A percentile compares a stretch with the other conserved stretches of the same genome.
Conservation (phyloP, 2,888 invertebrate species). For the Fragum whitleyi region DNA sequence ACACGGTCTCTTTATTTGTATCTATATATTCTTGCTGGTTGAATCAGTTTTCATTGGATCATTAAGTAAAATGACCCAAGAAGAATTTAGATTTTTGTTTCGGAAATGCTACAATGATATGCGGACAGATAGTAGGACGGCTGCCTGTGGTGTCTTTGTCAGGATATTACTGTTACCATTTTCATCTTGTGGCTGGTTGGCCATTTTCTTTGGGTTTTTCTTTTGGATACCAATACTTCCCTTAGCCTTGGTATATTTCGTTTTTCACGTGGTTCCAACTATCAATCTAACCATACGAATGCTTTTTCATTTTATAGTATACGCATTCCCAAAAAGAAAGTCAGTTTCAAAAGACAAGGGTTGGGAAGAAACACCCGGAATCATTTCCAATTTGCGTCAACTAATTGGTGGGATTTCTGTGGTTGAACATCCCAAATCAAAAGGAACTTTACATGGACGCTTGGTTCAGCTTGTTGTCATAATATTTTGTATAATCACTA, state of each 20-base stretch:
- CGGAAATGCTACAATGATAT: constrained; percentile 74
- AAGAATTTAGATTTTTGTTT: constrained; percentile 69
- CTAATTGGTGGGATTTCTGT: background rate
- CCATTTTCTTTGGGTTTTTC: constrained; percentile 72
- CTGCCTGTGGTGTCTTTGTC: constrained; percentile 67
- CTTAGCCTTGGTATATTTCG: constrained; percentile 66
- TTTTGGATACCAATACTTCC: constrained; percentile 75
- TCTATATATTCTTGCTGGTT: constrained; percentile 75
- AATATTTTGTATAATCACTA: constrained; percentile 69
- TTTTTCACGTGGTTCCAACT: constrained; percentile 80
- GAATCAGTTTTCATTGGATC: constrained; percentile 71
- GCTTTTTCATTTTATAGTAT: constrained; percentile 70
- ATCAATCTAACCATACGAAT: constrained; percentile 77
- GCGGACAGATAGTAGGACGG: constrained; percentile 62
- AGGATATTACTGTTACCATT: constrained; percentile 77
- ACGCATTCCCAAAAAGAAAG: constrained; percentile 20
- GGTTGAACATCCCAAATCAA: constrained; percentile 40
- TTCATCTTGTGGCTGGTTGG: constrained; percentile 73
- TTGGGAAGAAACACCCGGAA: too few relatives aligned
- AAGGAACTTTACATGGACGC: constrained; percentile 31
- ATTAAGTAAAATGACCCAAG: constrained; percentile 61
- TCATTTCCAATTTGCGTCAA: too few relatives aligned
- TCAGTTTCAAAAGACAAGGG: too few relatives aligned
- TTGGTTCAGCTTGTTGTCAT: constrained; percentile 66
- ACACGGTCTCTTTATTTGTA: constrained; percentile 76